These are phyloP conservation scores for Beroe ovata DNA, from an alignment of 37 sponge, comb jelly and placozoan species.

Conservation along the genomic window DNA sequence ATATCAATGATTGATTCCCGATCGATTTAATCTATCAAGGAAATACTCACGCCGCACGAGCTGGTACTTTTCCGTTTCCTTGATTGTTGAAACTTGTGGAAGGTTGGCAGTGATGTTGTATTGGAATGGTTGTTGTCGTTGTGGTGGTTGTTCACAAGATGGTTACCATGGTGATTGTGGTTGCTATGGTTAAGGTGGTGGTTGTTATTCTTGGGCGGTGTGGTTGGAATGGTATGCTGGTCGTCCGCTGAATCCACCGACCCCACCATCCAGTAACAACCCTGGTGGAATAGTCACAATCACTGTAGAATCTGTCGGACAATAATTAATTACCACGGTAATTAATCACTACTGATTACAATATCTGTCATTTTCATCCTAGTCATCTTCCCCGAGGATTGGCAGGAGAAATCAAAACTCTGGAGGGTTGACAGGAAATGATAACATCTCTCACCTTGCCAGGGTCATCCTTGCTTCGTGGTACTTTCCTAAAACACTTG, in stretches of 20 bases:
- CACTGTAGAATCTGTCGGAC: no score
- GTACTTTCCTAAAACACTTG: slow-evolving; percentile 45
- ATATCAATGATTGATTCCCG: no score
- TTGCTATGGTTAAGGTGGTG: neutral
- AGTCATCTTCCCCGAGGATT: no score
- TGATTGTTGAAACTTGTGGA: slow-evolving; percentile 18
- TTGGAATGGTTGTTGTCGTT: neutral
- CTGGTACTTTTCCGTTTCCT: slow-evolving; percentile 28
- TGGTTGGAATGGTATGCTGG: slow-evolving; percentile 2
- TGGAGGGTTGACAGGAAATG: no score
- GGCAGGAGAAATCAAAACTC: no score
- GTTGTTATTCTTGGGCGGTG: neutral
- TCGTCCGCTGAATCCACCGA: neutral
- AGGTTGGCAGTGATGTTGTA: neutral
- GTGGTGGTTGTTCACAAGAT: neutral
- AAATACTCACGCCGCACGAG: slow-evolving; percentile 22
- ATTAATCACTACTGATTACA: no score
- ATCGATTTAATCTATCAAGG: neutral
- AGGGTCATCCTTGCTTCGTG: slow-evolving; percentile 25
- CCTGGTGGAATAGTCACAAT: neutral
- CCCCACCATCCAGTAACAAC: slow-evolving; percentile 61
- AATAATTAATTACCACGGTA: no score
- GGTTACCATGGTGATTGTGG: neutral
- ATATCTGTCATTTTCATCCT: no score
- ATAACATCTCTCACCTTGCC: no score